Percentiles rank a stretch among this genome's conserved stretches.
Conservation (phyloP, 2,888 invertebrate genomes). For the Limnephilus rhombicus region DNA sequence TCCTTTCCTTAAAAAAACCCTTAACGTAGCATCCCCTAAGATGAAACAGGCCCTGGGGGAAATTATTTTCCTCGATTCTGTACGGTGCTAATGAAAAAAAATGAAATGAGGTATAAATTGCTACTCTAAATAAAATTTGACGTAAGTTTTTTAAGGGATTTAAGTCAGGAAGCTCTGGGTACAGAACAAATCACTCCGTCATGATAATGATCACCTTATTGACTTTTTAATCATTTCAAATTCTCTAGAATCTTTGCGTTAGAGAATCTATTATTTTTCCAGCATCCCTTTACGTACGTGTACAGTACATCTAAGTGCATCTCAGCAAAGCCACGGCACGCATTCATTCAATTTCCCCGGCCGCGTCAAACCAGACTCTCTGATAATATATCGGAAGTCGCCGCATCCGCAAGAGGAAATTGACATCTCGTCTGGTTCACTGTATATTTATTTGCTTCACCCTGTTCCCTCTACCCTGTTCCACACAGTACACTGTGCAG, state of each 20-base stretch:
- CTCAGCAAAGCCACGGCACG: slow-evolving; percentile 32
- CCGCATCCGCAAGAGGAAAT: slow-evolving; percentile 63
- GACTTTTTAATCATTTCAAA: no score
- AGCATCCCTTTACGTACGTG: not conserved
- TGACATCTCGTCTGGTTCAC: slow-evolving; percentile 58
- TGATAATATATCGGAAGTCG: slow-evolving; percentile 63
- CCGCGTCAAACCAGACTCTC: slow-evolving; percentile 37
- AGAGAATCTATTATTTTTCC: not conserved
- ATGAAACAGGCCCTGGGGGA: no score
- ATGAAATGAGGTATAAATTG: no score
- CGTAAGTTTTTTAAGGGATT: no score
- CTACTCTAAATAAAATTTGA: no score
- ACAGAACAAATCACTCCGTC: no score
- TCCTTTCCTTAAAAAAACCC: no score
- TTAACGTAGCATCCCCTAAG: no score
- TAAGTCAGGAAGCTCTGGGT: no score
- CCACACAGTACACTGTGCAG: not conserved
- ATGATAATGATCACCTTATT: no score
- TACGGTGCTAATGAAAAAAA: no score
- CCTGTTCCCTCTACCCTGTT: not conserved
- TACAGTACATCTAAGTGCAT: slow-evolving; percentile 16
- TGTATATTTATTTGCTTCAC: slow-evolving; percentile 40
- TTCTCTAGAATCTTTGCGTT: not conserved
- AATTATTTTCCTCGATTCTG: no score
- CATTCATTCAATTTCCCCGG: slow-evolving; percentile 55